Conservation (phyloP, 2,113 vertebrate species). For the Craseonycteris thonglongyai region DNA sequence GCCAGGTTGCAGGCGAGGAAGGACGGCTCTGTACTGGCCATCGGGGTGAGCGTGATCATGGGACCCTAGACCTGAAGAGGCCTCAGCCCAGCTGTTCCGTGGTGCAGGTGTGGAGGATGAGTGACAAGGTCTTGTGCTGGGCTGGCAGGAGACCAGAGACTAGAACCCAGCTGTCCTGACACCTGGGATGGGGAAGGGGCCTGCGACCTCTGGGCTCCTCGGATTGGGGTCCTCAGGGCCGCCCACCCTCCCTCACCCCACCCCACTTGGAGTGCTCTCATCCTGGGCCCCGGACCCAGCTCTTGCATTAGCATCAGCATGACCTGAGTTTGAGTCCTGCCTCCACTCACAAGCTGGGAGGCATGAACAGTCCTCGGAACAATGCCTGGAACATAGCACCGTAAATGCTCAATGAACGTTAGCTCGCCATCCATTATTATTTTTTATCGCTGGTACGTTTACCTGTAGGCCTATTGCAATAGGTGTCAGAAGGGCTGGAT, state of each 20-base stretch:
- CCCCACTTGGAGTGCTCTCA: no score
- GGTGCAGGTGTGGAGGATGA: not conserved
- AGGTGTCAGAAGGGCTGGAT: not conserved
- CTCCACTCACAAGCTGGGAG: not conserved
- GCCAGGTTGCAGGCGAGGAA: not conserved
- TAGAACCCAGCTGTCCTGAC: not conserved
- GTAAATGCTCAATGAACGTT: not conserved
- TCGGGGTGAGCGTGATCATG: rapidly evolving
- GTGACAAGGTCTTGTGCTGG: not conserved
- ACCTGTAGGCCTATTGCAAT: not conserved
- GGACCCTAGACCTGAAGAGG: no score
- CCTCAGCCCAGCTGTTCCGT: not conserved
- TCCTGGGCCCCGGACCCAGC: not conserved
- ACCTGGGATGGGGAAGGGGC: not conserved
- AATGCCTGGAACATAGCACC: rapidly evolving
- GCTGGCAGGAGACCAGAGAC: not conserved
- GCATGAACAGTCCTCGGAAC: not conserved
- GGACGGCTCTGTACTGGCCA: not conserved
- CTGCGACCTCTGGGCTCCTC: not conserved
- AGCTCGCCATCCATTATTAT: no score
- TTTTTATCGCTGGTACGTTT: not conserved
- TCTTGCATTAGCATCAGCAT: not conserved
- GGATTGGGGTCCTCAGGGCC: not conserved
- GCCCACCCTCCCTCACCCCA: rapidly evolving
- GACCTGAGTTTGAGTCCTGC: not conserved